A percentile compares a stretch with the other conserved stretches of the same genome.
Conservation (phyloP, 2,113 vertebrate genomes). For the Boleophthalmus pectinirostris region DNA sequence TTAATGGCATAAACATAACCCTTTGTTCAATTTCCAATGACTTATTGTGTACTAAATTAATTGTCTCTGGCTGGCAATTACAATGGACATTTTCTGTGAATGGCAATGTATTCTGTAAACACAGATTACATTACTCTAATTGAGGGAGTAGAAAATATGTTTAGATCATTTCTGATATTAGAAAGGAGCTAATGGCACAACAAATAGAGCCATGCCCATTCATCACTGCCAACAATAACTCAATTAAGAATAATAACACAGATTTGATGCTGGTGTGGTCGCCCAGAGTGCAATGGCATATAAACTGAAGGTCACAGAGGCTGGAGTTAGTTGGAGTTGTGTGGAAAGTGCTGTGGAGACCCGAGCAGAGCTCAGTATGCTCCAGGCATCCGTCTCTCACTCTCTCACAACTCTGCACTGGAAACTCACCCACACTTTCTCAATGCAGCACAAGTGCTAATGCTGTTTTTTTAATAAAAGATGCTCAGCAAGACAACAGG, state of each 20-base stretch:
- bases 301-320: conserved; percentile 64
- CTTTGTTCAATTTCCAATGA: conserved; percentile 67
- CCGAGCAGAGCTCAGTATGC: conserved; percentile 60
- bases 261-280: conserved; percentile 31
- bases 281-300: conserved; percentile 33
- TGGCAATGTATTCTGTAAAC: conserved; percentile 58
- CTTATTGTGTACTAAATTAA: conserved; percentile 61
- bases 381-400: conserved; percentile 45
- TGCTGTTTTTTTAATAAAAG: conserved; percentile 69
- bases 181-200: conserved; percentile 50
- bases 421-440: conserved; percentile 67
- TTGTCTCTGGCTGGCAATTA: conserved; percentile 62
- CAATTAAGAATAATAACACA: conserved; percentile 50
- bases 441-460: conserved; percentile 64
- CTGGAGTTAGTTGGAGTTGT: conserved; percentile 29
- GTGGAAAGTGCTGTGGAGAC: conserved; percentile 47
- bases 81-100: conserved; percentile 52
- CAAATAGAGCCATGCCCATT: conserved; percentile 40
- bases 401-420: conserved; percentile 38
- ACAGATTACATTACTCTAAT: conserved; percentile 63
- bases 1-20: conserved; percentile 73
- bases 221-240: conserved; percentile 51
- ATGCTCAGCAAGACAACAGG: conserved; percentile 73
- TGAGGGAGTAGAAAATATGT: conserved; percentile 58
- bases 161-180: conserved; percentile 52